These are phyloP conservation scores for Calycopis cecrops DNA, from an alignment of 1,140 invertebrate genomes.

Conservation along the genomic window DNA sequence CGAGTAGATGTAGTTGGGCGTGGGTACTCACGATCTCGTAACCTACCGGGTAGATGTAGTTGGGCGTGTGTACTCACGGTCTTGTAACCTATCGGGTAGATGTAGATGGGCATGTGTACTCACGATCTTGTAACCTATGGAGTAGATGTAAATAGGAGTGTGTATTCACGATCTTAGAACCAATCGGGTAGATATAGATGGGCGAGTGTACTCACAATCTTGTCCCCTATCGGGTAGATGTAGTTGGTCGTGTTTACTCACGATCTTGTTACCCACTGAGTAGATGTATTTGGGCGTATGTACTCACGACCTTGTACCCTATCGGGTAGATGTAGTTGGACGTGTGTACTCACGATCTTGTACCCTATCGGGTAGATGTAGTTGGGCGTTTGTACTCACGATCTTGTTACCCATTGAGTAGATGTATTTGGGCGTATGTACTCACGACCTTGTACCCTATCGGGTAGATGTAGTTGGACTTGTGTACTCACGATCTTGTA, in stretches of 20 bases:
- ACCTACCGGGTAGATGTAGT: neutral
- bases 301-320: too few relatives aligned
- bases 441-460: conserved; percentile 74
- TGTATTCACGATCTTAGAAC: conserved; percentile 97
- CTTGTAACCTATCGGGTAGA: conserved; percentile 96
- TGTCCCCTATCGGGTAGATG: too few relatives aligned
- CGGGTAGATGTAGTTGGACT: too few relatives aligned
- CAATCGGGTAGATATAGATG: conserved; percentile 85
- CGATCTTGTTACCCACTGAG: too few relatives aligned
- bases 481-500: conserved; percentile 78
- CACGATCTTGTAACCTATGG: conserved; percentile 85
- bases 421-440: neutral
- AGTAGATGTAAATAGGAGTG: conserved; percentile 95
- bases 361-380: too few relatives aligned
- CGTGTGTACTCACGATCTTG: conserved; percentile 74
- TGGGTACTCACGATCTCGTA: too few relatives aligned
- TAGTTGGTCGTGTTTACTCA: too few relatives aligned
- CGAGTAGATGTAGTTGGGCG: neutral
- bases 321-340: too few relatives aligned
- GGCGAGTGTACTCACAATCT: too few relatives aligned
- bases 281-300: too few relatives aligned
- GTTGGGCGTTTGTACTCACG: conserved; percentile 63
- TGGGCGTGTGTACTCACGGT: too few relatives aligned
- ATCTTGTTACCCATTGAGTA: conserved; percentile 44
- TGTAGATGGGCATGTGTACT: conserved; percentile 85